phyloP scores from a whole-genome alignment of 2,888 invertebrate species.

The Drosophila prolongata region DNA sequence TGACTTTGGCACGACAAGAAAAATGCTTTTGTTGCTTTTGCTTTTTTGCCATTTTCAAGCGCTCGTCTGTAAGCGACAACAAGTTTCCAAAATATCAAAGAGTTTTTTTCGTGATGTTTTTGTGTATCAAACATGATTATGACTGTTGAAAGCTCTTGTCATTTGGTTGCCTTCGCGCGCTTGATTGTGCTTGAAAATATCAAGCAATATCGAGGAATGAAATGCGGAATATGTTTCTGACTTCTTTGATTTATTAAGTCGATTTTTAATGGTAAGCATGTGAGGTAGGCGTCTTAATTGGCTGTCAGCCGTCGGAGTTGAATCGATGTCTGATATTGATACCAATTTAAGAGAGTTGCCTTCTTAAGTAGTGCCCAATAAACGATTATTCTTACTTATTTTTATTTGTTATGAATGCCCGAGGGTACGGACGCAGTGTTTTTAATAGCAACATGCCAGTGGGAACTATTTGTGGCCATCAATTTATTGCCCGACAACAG shows the following conservation, averaged over 20 bases:
- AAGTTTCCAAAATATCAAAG: constrained; percentile 66
- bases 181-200: constrained; percentile 64
- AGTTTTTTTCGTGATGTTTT: constrained; percentile 23
- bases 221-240: constrained; percentile 60
- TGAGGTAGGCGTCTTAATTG: constrained; percentile 69
- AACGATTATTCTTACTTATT: constrained; percentile 39
- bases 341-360: constrained; percentile 47
- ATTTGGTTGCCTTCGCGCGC: constrained; percentile 65
- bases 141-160: constrained; percentile 71
- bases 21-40: constrained; percentile 30
- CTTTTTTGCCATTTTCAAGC: constrained; percentile 33
- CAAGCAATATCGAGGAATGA: constrained; percentile 48
- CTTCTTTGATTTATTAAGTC: constrained; percentile 42
- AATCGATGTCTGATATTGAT: constrained; percentile 35
- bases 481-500: constrained; percentile 3
- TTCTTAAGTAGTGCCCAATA: constrained; percentile 59
- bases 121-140: constrained; percentile 51
- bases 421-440: not conserved
- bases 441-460: constrained; percentile 9
- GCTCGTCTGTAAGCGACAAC: constrained; percentile 56
- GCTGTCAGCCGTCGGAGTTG: constrained; percentile 26
- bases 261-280: constrained; percentile 19
- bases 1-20: constrained; percentile 45
- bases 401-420: constrained; percentile 8
- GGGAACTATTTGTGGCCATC: constrained; percentile 25